Evolutionary conservation across 2,113 vertebrate genomes (phyloP).

Genomic region (Halichoeres trimaculatus): DNA sequence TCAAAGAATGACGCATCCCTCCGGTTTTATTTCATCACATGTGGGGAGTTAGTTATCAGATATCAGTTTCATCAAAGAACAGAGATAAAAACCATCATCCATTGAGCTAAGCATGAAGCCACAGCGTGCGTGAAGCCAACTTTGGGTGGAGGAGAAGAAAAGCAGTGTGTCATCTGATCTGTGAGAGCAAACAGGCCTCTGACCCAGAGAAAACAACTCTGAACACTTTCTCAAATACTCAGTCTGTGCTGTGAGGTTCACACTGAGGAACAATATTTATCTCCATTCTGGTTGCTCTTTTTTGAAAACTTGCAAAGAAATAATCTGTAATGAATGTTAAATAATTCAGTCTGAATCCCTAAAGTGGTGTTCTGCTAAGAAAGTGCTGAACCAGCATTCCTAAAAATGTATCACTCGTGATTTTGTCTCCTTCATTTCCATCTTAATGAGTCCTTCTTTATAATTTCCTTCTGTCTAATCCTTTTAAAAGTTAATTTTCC

Average conservation of each 20-base stretch:
- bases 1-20: background rate
- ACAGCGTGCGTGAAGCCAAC: background rate
- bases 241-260: background rate
- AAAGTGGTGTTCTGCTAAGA: too few relatives aligned
- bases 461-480: slow-evolving; percentile 9
- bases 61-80: too few relatives aligned
- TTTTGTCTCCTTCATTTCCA: background rate
- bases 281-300: too few relatives aligned
- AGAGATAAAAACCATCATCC: background rate
- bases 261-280: too few relatives aligned
- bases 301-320: too few relatives aligned
- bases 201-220: slow-evolving; percentile 6
- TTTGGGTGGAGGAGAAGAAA: background rate
- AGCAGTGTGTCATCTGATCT: slow-evolving; percentile 24
- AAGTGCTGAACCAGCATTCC: too few relatives aligned
- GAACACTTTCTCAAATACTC: slow-evolving; percentile 5
- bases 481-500: background rate
- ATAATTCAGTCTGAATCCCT: too few relatives aligned
- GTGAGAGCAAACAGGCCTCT: slow-evolving; percentile 32
- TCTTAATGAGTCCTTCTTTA: background rate
- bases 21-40: background rate
- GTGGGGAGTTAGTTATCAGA: background rate
- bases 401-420: too few relatives aligned
- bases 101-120: background rate
- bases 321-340: too few relatives aligned